Base-by-base conservation (phyloP, 2,888 invertebrate species). In the Leptopilina syphax region DNA sequence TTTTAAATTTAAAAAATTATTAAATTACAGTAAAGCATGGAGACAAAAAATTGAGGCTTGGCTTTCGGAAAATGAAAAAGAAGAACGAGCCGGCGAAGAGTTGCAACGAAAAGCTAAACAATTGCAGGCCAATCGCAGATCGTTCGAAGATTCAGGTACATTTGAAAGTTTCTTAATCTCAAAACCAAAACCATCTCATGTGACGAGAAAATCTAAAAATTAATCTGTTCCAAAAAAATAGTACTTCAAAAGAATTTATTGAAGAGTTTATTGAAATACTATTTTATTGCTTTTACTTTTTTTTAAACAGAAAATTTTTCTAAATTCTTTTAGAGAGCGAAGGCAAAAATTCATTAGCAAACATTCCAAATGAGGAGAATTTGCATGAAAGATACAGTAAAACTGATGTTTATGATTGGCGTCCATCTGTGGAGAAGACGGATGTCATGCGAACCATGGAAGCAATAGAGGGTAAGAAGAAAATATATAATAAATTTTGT, bases 31-130 rank as follows among this genome's bases (percentile, higher is more conserved):
- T 86, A 96, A 96, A 92, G 97, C 97, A 89, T 97, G 97, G 97
- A 94, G 96, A 76, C 96, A 97, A 91, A 97, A 97, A 91, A 97
- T 98, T 88, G 97, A 98, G 92, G 96, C 96, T 7, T 98, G 98
- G 98, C 93, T 98, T 83, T 95, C 97, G 85, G 96, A 97, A 80
- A 97, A 96, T 92, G 97, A 97, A 90, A 95, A 95, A 89, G 96
- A 95, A 89, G 97, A 96, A 91, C 94, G 95, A 87, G 94, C 95
- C 84, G 95, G 94, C 83, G 95, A 96, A 85, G 95, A 96, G 86
- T 93, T 95, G 83, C 94, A 95, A 87, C 94, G 94, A 87, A 94
- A 94, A 89, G 93, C 94, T 78, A 93, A 95, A 87, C 94, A 95
- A 84, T 92, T 95, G 91, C 94, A 95, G 87, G 94, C 94, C 84